Conservation (phyloP, 2,888 invertebrate species). For the Tinea pellionella region DNA sequence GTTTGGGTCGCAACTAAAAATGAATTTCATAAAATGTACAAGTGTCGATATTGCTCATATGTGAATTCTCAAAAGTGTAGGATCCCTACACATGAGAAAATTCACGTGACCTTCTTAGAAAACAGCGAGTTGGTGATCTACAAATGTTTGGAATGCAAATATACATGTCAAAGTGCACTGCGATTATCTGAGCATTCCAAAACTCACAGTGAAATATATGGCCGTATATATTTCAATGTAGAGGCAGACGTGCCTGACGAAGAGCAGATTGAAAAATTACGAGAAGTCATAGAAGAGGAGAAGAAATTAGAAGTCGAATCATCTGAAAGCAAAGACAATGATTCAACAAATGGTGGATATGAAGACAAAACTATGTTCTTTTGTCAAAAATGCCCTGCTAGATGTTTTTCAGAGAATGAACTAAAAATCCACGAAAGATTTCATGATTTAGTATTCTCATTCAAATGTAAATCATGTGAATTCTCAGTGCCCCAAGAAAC, state of each 20-base stretch:
- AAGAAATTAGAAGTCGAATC: slow-evolving; percentile 34
- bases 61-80: slow-evolving; percentile 84
- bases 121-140: slow-evolving; percentile 63
- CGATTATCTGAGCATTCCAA: slow-evolving; percentile 79
- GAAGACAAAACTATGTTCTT: slow-evolving; percentile 72
- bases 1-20: slow-evolving; percentile 82
- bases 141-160: slow-evolving; percentile 83
- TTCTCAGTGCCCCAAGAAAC: slow-evolving; percentile 79
- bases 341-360: slow-evolving; percentile 27
- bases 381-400: slow-evolving; percentile 85
- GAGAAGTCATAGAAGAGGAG: slow-evolving; percentile 49
- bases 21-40: slow-evolving; percentile 83
- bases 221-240: slow-evolving; percentile 78
- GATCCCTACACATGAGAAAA: slow-evolving; percentile 85
- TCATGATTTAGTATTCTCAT: slow-evolving; percentile 72
- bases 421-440: slow-evolving; percentile 78
- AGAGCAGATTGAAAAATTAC: slow-evolving; percentile 68
- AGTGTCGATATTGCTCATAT: slow-evolving; percentile 87
- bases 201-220: slow-evolving; percentile 78
- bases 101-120: slow-evolving; percentile 72
- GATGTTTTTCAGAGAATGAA: slow-evolving; percentile 82
- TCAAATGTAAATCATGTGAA: slow-evolving; percentile 81
- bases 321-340: slow-evolving; percentile 31
- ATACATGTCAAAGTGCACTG: slow-evolving; percentile 78
- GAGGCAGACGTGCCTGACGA: slow-evolving; percentile 74